phyloP scores from a whole-genome alignment of 2,113 vertebrate species.

The Xerus inauris region DNA sequence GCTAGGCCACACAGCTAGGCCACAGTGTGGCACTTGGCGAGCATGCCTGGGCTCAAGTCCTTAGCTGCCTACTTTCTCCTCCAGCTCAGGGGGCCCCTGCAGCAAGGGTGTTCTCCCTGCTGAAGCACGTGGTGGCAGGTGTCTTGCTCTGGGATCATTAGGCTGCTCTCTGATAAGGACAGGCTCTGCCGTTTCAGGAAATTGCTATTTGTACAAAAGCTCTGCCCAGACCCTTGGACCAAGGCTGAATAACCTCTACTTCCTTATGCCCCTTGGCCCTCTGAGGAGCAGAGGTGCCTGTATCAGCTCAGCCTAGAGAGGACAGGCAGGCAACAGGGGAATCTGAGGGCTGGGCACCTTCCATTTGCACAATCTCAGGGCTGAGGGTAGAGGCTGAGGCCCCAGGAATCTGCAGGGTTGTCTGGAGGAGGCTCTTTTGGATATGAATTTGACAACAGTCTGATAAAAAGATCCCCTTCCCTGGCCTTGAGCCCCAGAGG shows the following conservation, averaged over 20 bases:
- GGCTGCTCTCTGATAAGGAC: neutral
- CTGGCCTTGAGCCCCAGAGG: neutral
- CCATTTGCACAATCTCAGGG: fast-evolving
- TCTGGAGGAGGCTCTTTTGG: neutral
- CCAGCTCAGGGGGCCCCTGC: fast-evolving
- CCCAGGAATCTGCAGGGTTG: neutral
- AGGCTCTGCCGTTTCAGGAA: neutral
- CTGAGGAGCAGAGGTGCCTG: neutral
- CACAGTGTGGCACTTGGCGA: neutral
- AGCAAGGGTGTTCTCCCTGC: neutral
- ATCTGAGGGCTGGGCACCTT: neutral
- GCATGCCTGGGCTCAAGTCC: neutral
- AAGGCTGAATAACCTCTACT: neutral
- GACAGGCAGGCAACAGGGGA: neutral
- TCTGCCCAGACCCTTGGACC: neutral
- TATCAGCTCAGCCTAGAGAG: neutral
- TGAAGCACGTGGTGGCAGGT: neutral
- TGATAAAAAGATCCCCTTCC: neutral
- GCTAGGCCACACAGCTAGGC: neutral
- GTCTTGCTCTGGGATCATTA: neutral
- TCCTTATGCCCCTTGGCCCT: fast-evolving
- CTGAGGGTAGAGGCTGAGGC: neutral
- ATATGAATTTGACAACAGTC: neutral
- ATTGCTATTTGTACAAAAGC: slow-evolving; percentile 38
- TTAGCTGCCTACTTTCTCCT: neutral